Percentiles rank a stretch among this genome's conserved stretches.
These are phyloP conservation scores for Pseudocheirus occidentalis DNA, from an alignment of 2,797 vertebrate genomes.

Conservation along the genomic window DNA sequence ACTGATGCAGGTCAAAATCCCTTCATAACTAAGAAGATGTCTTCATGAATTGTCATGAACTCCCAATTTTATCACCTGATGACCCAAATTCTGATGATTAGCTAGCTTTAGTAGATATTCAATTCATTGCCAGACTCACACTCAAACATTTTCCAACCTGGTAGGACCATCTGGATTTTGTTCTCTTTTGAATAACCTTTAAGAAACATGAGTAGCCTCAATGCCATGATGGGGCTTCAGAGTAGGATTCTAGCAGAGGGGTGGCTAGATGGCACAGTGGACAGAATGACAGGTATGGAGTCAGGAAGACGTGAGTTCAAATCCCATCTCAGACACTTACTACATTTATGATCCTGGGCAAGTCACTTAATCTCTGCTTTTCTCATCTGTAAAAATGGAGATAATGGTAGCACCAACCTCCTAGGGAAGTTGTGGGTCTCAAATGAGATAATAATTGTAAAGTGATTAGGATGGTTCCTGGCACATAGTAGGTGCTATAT, in stretches of 20 bases:
- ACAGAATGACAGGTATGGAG: background rate
- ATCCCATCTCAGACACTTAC: background rate
- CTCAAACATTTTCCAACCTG: background rate
- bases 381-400: background rate
- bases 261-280: background rate
- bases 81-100: background rate
- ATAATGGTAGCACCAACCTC: background rate
- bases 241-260: background rate
- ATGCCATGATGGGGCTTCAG: background rate
- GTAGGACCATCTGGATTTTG: background rate
- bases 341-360: background rate
- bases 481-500: background rate
- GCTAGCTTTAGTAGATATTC: background rate
- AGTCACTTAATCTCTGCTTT: background rate
- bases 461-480: background rate
- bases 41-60: background rate
- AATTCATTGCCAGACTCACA: background rate
- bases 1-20: background rate
- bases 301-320: background rate
- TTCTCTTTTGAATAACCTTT: background rate
- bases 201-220: background rate
- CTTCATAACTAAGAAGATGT: background rate
- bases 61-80: background rate
- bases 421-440: background rate
- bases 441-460: background rate